These are phyloP conservation scores for Archips xylosteana DNA, from an alignment of 2,888 invertebrate species.

Conservation along the genomic window DNA sequence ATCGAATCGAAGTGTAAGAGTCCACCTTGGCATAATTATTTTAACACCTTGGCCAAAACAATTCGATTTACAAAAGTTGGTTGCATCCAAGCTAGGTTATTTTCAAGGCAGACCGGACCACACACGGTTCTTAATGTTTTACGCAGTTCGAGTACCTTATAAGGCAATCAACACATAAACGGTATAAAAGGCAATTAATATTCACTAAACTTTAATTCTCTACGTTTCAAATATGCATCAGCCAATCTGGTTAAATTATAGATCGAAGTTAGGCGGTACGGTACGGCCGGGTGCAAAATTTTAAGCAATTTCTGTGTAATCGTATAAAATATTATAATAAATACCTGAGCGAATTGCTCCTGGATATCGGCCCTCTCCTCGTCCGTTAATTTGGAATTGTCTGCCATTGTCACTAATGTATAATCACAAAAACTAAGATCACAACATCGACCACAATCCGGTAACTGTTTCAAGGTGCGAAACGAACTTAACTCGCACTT, in stretches of 20 bases:
- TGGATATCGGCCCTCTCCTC: conserved; percentile 91
- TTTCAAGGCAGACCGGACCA: conserved; percentile 42
- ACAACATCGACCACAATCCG: conserved; percentile 61
- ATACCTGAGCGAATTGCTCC: conserved; percentile 91
- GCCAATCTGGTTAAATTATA: neutral
- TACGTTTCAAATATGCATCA: neutral
- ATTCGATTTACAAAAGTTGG: conserved; percentile 19
- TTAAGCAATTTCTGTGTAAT: neutral
- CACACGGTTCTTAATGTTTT: conserved; percentile 41
- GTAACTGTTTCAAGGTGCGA: conserved; percentile 33
- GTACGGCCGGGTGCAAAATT: conserved; percentile 21
- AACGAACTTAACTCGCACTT: conserved; percentile 49
- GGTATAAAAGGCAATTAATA: conserved; percentile 40
- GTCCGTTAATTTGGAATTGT: conserved; percentile 85
- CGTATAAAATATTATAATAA: conserved; percentile 55
- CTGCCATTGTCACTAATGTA: conserved; percentile 77
- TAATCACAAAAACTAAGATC: conserved; percentile 74
- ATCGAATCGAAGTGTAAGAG: neutral
- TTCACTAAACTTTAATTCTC: neutral
- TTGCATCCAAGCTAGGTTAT: conserved; percentile 37
- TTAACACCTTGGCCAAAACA: conserved; percentile 23
- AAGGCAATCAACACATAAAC: conserved; percentile 40
- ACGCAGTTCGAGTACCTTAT: conserved; percentile 21
- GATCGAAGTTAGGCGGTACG: conserved; percentile 17
- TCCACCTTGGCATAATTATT: conserved; percentile 35